Percentiles rank a stretch among this genome's conserved stretches.
Conservation (phyloP, 2,888 invertebrate species). For the Clunio marinus region DNA sequence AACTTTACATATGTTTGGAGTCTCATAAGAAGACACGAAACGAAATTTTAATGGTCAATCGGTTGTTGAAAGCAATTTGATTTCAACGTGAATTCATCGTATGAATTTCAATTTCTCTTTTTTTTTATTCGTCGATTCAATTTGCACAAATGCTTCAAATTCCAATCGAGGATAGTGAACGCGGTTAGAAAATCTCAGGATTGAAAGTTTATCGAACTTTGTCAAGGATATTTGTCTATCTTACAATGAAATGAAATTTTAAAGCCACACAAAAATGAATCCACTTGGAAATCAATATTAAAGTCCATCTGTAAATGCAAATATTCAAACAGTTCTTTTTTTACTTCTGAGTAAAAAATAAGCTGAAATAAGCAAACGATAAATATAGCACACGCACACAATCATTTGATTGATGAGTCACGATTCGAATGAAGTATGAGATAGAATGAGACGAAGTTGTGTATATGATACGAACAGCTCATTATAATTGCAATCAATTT, state of each 20-base stretch:
- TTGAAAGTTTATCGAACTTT: too few species aligned
- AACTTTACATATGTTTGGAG: neutral
- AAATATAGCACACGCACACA: too few species aligned
- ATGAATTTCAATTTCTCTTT: slow-evolving; percentile 16
- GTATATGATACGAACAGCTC: neutral
- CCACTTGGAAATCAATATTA: too few species aligned
- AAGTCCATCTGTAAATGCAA: too few species aligned
- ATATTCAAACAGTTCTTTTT: too few species aligned
- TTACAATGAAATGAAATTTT: too few species aligned
- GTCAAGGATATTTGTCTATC: too few species aligned
- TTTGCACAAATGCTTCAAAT: neutral
- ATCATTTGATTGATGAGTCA: slow-evolving; percentile 30
- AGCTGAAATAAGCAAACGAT: too few species aligned
- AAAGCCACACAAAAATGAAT: too few species aligned
- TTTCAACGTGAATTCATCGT: neutral
- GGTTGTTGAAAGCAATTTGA: neutral
- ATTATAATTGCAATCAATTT: slow-evolving; percentile 7
- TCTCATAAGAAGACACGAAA: neutral
- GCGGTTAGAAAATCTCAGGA: too few species aligned
- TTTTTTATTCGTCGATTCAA: slow-evolving; percentile 9
- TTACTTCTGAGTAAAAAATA: too few species aligned
- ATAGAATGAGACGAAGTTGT: neutral
- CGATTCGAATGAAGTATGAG: slow-evolving; percentile 1
- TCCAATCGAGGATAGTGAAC: too few species aligned
- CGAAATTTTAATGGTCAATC: slow-evolving; percentile 3